These are phyloP conservation scores for Ochropleura leucogaster DNA, from an alignment of 2,888 invertebrate genomes.

Conservation along the genomic window DNA sequence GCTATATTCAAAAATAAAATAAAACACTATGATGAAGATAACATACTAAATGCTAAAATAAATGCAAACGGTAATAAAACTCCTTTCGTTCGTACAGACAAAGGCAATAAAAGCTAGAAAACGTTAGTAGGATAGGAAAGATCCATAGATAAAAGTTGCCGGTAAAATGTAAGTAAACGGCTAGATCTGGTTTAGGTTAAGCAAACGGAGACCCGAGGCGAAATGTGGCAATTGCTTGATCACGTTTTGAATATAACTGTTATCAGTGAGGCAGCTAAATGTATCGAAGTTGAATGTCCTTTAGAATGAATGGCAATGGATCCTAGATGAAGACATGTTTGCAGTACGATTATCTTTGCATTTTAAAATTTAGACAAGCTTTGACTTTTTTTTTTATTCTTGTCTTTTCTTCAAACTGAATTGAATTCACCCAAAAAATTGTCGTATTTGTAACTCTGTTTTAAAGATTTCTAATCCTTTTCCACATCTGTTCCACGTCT, in stretches of 20 bases:
- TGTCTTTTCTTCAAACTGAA: neutral
- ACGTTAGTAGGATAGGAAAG: conserved; percentile 36
- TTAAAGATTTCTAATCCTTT: neutral
- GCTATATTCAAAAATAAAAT: neutral
- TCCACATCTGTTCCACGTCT: neutral
- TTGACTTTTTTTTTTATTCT: neutral
- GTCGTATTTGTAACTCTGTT: neutral
- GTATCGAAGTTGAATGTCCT: conserved; percentile 56
- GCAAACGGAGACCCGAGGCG: conserved; percentile 49
- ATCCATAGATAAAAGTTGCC: conserved; percentile 46
- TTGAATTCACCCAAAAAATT: neutral
- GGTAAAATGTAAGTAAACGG: conserved; percentile 47
- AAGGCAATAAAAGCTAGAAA: conserved; percentile 39
- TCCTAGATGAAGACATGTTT: neutral
- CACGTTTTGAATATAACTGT: conserved; percentile 56
- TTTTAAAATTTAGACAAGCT: neutral
- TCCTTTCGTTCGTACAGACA: conserved; percentile 20
- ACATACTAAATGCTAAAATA: conserved; percentile 10
- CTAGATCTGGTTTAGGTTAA: conserved; percentile 45
- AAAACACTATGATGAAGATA: neutral
- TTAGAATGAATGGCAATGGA: conserved; percentile 17
- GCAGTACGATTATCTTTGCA: too few species aligned
- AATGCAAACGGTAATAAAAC: conserved; percentile 1
- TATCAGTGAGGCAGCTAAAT: conserved; percentile 40
- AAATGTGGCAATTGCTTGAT: conserved; percentile 56